Conservation (phyloP, 1,140 invertebrate species). For the Arion vulgaris region DNA sequence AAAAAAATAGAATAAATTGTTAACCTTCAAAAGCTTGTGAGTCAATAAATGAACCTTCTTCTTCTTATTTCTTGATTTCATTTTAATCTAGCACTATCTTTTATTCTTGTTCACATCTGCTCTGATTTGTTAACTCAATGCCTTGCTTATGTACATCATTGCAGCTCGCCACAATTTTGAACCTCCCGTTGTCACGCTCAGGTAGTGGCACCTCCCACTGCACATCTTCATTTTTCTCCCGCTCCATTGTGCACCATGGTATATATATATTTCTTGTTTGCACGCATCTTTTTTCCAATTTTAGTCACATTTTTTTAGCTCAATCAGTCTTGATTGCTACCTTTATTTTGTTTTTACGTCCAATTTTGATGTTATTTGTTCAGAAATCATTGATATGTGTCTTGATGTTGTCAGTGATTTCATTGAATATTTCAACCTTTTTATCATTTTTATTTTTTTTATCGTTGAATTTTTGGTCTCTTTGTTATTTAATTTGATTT, state of each 20-base stretch:
- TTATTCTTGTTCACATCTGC: background rate
- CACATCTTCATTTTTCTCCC: slow-evolving; percentile 33
- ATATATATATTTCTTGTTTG: slow-evolving; percentile 8
- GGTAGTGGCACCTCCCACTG: slow-evolving; percentile 28
- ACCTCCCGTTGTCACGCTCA: slow-evolving; percentile 74
- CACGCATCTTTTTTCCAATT: background rate
- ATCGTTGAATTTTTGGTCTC: too few relatives aligned
- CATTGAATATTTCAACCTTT: too few relatives aligned
- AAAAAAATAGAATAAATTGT: too few relatives aligned
- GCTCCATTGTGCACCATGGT: slow-evolving; percentile 39
- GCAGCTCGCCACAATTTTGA: slow-evolving; percentile 97
- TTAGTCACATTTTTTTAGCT: too few relatives aligned
- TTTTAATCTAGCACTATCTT: background rate
- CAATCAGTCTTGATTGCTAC: too few relatives aligned
- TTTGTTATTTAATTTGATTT: too few relatives aligned
- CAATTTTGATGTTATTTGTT: too few relatives aligned
- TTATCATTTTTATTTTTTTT: too few relatives aligned
- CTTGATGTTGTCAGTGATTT: too few relatives aligned
- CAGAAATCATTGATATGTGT: too few relatives aligned
- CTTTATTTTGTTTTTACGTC: too few relatives aligned
- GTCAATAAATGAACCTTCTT: background rate
- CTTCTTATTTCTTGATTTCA: background rate
- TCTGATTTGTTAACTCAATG: background rate
- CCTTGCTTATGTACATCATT: slow-evolving; percentile 74
- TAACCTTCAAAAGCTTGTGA: background rate